phyloP scores from a whole-genome alignment of 2,113 vertebrate species.

The Seriola dumerili region DNA sequence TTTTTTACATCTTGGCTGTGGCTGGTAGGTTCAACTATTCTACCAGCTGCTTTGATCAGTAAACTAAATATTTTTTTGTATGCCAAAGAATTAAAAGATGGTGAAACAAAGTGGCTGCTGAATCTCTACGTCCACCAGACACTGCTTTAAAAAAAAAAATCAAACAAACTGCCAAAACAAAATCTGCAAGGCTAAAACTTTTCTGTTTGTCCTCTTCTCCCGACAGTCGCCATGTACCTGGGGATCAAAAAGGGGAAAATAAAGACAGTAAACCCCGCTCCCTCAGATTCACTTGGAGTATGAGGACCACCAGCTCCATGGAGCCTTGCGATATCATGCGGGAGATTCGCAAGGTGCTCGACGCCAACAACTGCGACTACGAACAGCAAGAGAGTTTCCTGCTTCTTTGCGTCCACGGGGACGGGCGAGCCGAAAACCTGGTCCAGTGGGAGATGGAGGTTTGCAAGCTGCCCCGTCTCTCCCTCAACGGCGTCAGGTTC shows the following conservation, averaged over 20 bases:
- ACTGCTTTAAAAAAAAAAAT: background rate
- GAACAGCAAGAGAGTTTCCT: conserved; percentile 97
- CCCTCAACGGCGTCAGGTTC: conserved; percentile 98
- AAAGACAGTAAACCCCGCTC: conserved; percentile 97
- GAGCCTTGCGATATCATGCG: conserved; percentile 97
- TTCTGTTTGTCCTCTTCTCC: conserved; percentile 22
- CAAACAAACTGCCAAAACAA: too few species aligned
- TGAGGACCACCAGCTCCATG: conserved; percentile 99
- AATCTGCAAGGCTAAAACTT: background rate
- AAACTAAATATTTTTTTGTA: background rate
- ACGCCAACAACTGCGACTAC: conserved; percentile 98
- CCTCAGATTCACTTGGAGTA: conserved; percentile 99
- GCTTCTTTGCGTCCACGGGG: conserved; percentile 96
- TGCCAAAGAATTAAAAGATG: too few species aligned
- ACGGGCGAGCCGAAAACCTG: conserved; percentile 92
- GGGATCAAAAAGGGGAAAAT: conserved; percentile 96
- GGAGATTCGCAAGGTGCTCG: conserved; percentile 97
- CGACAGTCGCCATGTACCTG: conserved; percentile 96
- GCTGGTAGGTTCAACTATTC: too few species aligned
- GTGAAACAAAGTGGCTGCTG: background rate
- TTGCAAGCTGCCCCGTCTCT: conserved; percentile 98
- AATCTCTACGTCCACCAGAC: background rate
- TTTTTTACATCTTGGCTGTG: background rate
- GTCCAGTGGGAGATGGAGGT: conserved; percentile 99
- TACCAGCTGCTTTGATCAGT: conserved; percentile 5